phyloP scores from a whole-genome alignment of 2,113 vertebrate species.

The Castor canadensis region DNA sequence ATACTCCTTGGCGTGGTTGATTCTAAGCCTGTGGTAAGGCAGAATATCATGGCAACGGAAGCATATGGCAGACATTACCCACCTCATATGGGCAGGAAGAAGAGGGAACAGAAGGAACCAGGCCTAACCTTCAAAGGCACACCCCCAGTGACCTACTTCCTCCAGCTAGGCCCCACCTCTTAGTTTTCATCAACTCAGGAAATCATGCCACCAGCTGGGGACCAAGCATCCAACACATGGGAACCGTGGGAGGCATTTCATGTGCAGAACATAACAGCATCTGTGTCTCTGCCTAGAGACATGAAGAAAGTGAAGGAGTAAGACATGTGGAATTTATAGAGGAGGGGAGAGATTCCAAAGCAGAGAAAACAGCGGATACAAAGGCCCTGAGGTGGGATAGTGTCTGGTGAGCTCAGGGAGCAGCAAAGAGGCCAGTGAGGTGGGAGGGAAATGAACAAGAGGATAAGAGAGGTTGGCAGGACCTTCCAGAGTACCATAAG shows the following conservation, averaged over 20 bases:
- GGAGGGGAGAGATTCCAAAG: too few relatives aligned
- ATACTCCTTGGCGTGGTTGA: background rate
- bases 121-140: too few relatives aligned
- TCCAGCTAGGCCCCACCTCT: too few relatives aligned
- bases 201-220: background rate
- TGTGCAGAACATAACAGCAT: background rate
- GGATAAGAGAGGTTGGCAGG: background rate
- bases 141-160: background rate
- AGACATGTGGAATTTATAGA: background rate
- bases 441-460: rapidly evolving
- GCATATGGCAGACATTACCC: background rate
- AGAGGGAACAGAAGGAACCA: background rate
- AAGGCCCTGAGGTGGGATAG: background rate
- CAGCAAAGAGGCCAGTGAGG: background rate
- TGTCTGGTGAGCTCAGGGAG: background rate
- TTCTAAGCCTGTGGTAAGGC: background rate
- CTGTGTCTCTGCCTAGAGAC: background rate
- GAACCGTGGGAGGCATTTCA: background rate
- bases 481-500: background rate
- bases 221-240: background rate
- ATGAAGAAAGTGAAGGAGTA: background rate
- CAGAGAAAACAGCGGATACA: background rate
- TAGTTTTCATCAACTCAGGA: too few relatives aligned
- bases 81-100: background rate
- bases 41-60: background rate